Conservation (phyloP, 2,797 vertebrate genomes). For the Novumbra hubbsi region DNA sequence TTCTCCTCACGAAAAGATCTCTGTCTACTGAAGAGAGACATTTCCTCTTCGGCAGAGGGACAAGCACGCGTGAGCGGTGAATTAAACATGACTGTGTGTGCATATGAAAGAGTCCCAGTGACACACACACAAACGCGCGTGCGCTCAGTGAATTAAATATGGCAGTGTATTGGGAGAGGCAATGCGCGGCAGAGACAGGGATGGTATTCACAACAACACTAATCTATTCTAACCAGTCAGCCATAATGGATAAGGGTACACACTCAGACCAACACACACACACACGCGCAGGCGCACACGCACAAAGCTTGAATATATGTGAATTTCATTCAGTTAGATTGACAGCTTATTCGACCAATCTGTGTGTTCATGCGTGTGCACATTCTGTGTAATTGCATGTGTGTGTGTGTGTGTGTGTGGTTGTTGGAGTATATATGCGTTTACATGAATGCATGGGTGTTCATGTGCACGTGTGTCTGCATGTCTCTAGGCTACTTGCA, state of each 20-base stretch:
- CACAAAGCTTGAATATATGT: background rate
- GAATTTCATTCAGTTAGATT: no score
- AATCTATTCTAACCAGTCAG: conserved; percentile 4
- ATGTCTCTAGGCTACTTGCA: background rate
- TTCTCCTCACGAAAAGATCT: background rate
- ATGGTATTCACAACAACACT: conserved; percentile 15
- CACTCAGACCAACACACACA: conserved; percentile 14
- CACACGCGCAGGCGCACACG: conserved; percentile 1
- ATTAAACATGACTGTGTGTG: conserved; percentile 14
- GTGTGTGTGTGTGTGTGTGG: conserved; percentile 7
- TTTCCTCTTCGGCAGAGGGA: conserved; percentile 4
- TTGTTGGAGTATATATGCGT: conserved; percentile 6
- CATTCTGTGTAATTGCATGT: background rate
- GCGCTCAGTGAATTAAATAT: conserved; percentile 10
- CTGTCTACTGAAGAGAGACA: conserved; percentile 6
- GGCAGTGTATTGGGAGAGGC: background rate
- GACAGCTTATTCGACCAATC: background rate
- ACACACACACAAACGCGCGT: conserved; percentile 14
- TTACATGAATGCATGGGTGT: background rate
- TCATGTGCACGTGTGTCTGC: background rate
- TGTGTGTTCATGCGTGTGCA: conserved; percentile 15
- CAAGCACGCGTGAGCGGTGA: conserved; percentile 7
- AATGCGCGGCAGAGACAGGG: background rate
- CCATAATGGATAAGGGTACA: background rate
- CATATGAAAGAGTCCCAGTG: conserved; percentile 12